phyloP scores from a whole-genome alignment of 2,797 vertebrate genomes.

The Cossypha dichroa region DNA sequence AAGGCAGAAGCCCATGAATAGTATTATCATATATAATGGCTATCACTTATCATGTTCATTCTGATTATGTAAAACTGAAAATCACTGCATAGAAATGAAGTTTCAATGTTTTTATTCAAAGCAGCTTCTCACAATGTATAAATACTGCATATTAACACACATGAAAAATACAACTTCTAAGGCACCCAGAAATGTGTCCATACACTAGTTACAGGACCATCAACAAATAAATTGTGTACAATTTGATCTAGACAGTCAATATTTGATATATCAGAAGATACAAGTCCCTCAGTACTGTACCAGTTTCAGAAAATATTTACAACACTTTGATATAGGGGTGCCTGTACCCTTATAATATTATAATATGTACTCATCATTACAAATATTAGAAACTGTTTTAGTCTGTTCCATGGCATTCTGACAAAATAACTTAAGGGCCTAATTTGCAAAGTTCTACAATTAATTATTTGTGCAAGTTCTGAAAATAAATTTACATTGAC shows the following conservation, averaged over 20 bases:
- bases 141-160: constrained; percentile 89
- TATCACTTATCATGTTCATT: not conserved
- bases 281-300: constrained; percentile 74
- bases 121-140: constrained; percentile 87
- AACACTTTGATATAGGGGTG: constrained; percentile 76
- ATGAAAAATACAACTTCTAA: constrained; percentile 91
- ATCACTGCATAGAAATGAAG: constrained; percentile 59
- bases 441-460: constrained; percentile 72
- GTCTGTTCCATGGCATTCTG: constrained; percentile 71
- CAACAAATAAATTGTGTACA: constrained; percentile 80
- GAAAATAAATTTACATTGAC: constrained; percentile 70
- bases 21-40: not conserved
- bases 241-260: constrained; percentile 82
- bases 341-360: constrained; percentile 76
- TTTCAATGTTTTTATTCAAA: constrained; percentile 90
- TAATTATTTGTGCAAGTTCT: constrained; percentile 74
- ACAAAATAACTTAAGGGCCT: constrained; percentile 76
- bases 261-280: constrained; percentile 79
- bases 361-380: constrained; percentile 78
- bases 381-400: constrained; percentile 78
- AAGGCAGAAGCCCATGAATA: not conserved
- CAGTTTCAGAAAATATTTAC: constrained; percentile 81
- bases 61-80: not conserved
- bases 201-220: constrained; percentile 81
- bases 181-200: constrained; percentile 92